These are phyloP conservation scores for Luperina nickerlii DNA, from an alignment of 2,888 invertebrate species.

Conservation along the genomic window DNA sequence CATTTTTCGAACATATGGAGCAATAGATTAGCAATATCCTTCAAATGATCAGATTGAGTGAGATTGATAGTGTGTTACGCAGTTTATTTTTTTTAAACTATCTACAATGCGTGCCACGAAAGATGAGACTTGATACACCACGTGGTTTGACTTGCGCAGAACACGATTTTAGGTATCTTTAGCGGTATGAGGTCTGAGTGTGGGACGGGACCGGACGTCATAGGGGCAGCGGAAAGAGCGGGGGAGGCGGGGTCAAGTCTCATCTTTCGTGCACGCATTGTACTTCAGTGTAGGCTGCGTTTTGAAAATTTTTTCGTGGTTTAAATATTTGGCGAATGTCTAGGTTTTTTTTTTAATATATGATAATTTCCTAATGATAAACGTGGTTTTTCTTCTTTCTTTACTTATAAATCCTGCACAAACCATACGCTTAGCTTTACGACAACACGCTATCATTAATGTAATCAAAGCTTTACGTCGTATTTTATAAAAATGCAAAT, in stretches of 20 bases:
- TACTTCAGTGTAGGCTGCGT: neutral
- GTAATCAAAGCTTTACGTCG: slow-evolving; percentile 17
- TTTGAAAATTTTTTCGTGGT: neutral
- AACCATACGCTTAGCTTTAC: neutral
- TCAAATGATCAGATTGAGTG: neutral
- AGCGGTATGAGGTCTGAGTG: too few species aligned
- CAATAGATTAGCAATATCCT: neutral
- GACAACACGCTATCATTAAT: slow-evolving; percentile 17
- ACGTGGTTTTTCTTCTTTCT: neutral
- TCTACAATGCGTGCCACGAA: too few species aligned
- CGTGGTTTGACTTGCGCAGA: too few species aligned
- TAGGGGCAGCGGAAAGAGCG: too few species aligned
- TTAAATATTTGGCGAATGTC: neutral
- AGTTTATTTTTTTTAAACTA: neutral
- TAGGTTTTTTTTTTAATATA: too few species aligned
- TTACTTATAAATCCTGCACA: neutral
- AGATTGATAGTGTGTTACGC: neutral
- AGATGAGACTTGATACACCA: too few species aligned
- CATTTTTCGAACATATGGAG: neutral
- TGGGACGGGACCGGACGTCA: too few species aligned
- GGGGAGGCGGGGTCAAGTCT: too few species aligned
- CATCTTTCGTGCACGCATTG: too few species aligned
- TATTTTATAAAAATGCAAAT: slow-evolving; percentile 42
- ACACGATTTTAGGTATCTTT: too few species aligned
- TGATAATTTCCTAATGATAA: neutral